Evolutionary conservation across 2,797 vertebrate genomes (phyloP).

Genomic region (Danionella dracula): DNA sequence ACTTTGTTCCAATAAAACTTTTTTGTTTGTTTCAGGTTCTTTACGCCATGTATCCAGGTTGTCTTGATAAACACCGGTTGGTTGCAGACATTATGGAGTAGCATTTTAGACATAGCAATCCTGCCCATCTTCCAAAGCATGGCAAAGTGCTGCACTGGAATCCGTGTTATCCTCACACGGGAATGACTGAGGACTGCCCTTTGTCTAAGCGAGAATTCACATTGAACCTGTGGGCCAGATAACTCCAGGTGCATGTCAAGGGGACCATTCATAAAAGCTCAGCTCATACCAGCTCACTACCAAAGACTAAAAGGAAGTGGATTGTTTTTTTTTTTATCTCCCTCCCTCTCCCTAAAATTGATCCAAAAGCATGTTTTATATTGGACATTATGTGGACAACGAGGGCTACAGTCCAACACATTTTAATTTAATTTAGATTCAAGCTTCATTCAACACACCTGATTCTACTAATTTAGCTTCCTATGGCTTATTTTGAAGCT

Average conservation of each 20-base stretch:
- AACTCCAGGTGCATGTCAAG: slow-evolving; percentile 8
- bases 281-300: not conserved
- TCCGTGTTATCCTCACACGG: slow-evolving; percentile 60
- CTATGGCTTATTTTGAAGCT: too few species aligned
- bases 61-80: slow-evolving; percentile 57
- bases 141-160: slow-evolving; percentile 60
- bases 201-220: not conserved
- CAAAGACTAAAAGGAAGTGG: not conserved
- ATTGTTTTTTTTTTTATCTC: not conserved
- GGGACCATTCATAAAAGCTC: slow-evolving; percentile 11
- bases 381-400: too few species aligned
- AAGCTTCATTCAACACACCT: too few species aligned
- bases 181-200: slow-evolving; percentile 51
- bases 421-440: too few species aligned
- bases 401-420: too few species aligned
- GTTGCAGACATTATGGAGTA: slow-evolving; percentile 64
- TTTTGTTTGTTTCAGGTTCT: slow-evolving; percentile 55
- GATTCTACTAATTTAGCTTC: too few species aligned
- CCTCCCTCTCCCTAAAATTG: too few species aligned
- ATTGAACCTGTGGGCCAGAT: not conserved
- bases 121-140: slow-evolving; percentile 60
- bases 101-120: slow-evolving; percentile 57
- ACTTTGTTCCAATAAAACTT: too few species aligned
- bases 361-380: too few species aligned
- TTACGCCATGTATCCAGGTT: slow-evolving; percentile 62